Evolutionary conservation across 1,140 invertebrate genomes (phyloP), one percentile per base, ranked within the genome.

Genomic region (Rhopalosiphum maidis): DNA sequence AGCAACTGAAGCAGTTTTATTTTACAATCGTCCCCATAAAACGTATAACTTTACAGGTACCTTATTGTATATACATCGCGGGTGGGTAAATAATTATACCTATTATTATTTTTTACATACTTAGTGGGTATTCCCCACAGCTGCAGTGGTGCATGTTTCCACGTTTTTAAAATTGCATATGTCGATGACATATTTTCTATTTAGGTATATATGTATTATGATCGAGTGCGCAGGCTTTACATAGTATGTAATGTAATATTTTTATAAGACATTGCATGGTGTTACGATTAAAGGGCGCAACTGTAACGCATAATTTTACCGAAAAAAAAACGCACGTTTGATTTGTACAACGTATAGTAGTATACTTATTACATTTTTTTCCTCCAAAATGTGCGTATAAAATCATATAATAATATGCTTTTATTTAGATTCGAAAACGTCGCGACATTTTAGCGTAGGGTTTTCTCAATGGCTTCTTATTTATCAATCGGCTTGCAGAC

Each of bases 141-240:
- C 30, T n/a, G 60, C 30, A n/a, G 60, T 83, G 37, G 83, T 85
- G 83, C 83, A 85, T 85, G 83, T 85, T 43, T 85, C 23, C 83
- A 85, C 23, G 23, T 85, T 85, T 85, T 41, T 4, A 43, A 77
- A 85, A 85, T 85, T 85, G 37, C 60, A 85, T 85, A 41, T 43
- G 43, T 83, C 21, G 77, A 85, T 85, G 15, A 18, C 0, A 15
- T 41, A 41, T 41, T 77, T 77, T 77, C n/a, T n/a, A n/a, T 77
- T 77, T n/a, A 77, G 60, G 60, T 77, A 77, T 68, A 68, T 77
- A 77, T 55, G 41, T 54, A 54, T 68, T 18, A 18, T 77, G 60
- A 77, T n/a, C 60, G 60, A 77, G 60, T 77, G 60, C n/a, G 30
- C 30, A 18, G n/a, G 60, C 60, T 77, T 77, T 77, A 77, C 60